Base-by-base conservation (phyloP, 1,140 invertebrate species). In the Bombus terrestris region DNA sequence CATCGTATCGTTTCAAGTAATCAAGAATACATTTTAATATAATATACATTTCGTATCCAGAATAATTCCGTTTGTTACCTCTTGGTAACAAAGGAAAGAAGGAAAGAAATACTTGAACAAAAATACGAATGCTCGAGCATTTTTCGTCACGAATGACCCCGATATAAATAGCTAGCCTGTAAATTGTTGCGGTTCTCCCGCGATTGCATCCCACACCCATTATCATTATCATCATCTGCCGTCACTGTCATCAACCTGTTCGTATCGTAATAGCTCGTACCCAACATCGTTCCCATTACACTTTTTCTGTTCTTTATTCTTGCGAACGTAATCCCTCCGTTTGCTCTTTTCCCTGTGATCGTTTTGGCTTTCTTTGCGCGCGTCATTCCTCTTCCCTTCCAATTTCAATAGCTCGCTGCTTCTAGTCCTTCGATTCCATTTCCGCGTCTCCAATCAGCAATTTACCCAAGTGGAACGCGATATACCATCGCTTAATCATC, bases 401-500 rank as follows among this genome's bases (percentile, higher is more conserved):
- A 35, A 22, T 35, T 10, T 73, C 32, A 32, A 53, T 57, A 3
- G 25, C 25, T 41, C 80, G 10, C n/a, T 41, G 76, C 66, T 39
- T 84, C 53, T 47, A 37, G 73, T 78, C 64, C 66, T 79, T 84
- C 47, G 76, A 71, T 59, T 78, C 83, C 75, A 79, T 80, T 85
- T 85, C 83, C 75, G 76, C 32, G 76, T 85, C 41, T 80, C 83
- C 76, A 79, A 66, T 81, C 84, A 57, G 25, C 62, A 71, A 85
- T 81, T 81, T 43, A 85, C 37, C 71, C 59, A 74, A 68, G 59
- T 35, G 79, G 78, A 85, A 85, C 79, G 71, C 79, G 84, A 85
- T 75, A 68, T 59, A 85, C 62, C 71, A 69, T 85, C 84, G 47
- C 79, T 85, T 81, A 81, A 85, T 85, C 84, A 74, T 72, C 62